These are phyloP conservation scores for Lagodon rhomboides DNA, from an alignment of 2,797 vertebrate genomes.

Conservation along the genomic window DNA sequence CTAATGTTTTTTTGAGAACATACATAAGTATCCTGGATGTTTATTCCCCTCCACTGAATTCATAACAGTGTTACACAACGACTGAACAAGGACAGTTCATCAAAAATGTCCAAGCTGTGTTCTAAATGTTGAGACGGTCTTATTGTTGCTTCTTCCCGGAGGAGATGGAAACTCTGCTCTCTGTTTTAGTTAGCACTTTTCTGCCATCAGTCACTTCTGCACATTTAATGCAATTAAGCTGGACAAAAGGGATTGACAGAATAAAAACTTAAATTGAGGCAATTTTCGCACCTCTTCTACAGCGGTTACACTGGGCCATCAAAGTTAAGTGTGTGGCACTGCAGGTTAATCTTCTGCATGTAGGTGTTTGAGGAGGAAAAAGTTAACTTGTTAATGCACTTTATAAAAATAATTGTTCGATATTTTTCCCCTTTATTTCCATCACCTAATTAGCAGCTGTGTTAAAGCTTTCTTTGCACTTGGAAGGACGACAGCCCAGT, in stretches of 20 bases:
- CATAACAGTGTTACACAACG: constrained; percentile 19
- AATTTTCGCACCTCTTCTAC: neutral
- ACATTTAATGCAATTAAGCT: constrained; percentile 26
- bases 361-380: constrained; percentile 5
- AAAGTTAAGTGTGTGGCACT: constrained; percentile 2
- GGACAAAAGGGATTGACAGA: neutral
- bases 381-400: neutral
- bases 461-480: neutral
- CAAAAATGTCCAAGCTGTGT: constrained; percentile 9
- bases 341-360: neutral
- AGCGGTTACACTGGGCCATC: neutral
- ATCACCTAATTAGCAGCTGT: neutral
- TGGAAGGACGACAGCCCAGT: neutral
- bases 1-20: constrained; percentile 27
- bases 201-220: constrained; percentile 14
- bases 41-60: constrained; percentile 19
- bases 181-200: neutral
- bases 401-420: neutral
- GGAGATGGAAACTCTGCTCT: neutral
- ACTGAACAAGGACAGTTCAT: constrained; percentile 25
- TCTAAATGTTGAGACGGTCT: constrained; percentile 15
- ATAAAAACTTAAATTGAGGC: neutral
- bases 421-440: neutral
- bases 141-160: neutral
- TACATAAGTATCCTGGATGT: constrained; percentile 13